Evolutionary conservation across 1,140 invertebrate genomes (phyloP).

Genomic region (Coptotermes formosanus): DNA sequence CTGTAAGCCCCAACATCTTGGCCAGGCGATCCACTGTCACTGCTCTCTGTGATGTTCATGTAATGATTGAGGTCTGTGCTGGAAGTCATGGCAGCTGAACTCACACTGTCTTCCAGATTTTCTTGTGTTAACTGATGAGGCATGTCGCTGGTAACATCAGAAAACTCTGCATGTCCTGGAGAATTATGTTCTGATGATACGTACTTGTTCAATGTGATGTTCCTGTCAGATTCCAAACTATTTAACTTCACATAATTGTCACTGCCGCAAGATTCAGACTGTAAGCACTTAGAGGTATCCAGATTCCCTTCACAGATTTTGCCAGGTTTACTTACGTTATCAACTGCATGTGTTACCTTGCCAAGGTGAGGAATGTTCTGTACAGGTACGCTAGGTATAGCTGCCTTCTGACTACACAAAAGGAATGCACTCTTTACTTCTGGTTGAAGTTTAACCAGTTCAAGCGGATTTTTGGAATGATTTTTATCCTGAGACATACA

Average conservation of each 20-base stretch:
- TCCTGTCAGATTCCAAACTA: background rate
- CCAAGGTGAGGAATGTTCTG: background rate
- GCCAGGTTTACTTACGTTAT: background rate
- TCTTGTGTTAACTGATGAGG: background rate
- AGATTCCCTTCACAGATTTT: background rate
- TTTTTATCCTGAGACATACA: too few species aligned
- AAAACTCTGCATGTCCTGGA: background rate
- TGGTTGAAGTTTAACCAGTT: background rate
- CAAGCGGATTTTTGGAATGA: too few species aligned
- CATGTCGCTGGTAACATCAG: background rate
- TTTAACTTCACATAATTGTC: background rate
- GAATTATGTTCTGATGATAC: background rate
- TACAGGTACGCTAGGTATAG: background rate
- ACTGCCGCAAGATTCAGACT: background rate
- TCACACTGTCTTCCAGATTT: background rate
- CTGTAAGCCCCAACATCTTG: background rate
- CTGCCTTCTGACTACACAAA: background rate
- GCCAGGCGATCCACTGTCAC: conserved; percentile 32
- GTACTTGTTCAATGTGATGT: background rate
- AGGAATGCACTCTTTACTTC: background rate
- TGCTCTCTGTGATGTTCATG: conserved; percentile 35
- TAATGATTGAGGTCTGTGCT: conserved; percentile 43
- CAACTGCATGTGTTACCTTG: background rate
- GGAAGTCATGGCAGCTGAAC: conserved; percentile 40
- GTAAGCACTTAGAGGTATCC: background rate